A percentile compares a stretch with the other conserved stretches of the same genome.
Evolutionary conservation across 1,140 invertebrate species (phyloP).

Genomic region (Leptinotarsa undecemlineata): DNA sequence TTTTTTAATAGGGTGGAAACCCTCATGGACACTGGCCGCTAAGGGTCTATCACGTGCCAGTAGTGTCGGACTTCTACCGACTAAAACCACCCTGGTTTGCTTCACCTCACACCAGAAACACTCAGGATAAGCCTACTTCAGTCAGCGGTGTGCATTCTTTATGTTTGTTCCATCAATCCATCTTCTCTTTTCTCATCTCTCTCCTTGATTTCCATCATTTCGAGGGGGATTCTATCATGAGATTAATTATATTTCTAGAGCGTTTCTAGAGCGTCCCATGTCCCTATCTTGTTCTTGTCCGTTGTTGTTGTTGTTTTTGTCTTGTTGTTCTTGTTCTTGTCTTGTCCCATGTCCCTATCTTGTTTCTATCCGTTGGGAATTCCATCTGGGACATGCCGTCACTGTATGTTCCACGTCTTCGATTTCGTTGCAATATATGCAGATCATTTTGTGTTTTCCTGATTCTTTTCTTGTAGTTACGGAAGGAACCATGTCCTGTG

Average conservation of each 20-base stretch:
- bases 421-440: not conserved
- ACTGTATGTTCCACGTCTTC: slow-evolving; percentile 17
- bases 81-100: not conserved
- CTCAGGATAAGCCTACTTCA: not conserved
- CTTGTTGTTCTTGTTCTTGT: too few relatives aligned
- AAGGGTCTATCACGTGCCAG: not conserved
- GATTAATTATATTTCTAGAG: not conserved
- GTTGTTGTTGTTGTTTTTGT: too few relatives aligned
- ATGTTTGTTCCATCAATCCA: not conserved
- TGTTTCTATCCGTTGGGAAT: not conserved
- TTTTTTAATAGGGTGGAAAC: not conserved
- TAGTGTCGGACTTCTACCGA: slow-evolving; percentile 12
- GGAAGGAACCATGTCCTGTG: slow-evolving; percentile 32
- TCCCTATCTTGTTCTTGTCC: too few relatives aligned
- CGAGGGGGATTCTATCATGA: not conserved
- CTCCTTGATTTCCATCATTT: slow-evolving; percentile 2
- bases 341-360: too few relatives aligned
- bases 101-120: not conserved
- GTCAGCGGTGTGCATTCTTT: not conserved
- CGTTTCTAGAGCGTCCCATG: not conserved
- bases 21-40: not conserved
- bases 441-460: not conserved
- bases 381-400: not conserved
- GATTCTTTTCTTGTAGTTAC: not conserved
- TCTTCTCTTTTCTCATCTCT: not conserved